Evolutionary conservation across 1,140 invertebrate genomes (phyloP).

Genomic region (Magallana angulata): DNA sequence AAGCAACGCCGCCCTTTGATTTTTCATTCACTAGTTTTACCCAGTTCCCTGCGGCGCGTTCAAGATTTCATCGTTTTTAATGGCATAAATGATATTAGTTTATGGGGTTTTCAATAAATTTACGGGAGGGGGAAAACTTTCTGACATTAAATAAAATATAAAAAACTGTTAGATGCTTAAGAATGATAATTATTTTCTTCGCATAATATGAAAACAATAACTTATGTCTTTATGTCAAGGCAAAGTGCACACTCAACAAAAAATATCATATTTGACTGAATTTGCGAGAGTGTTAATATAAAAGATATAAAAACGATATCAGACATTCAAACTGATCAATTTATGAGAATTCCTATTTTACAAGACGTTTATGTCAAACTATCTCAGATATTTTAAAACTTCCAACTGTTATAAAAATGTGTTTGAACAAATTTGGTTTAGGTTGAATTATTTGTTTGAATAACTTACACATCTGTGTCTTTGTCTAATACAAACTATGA

Average conservation of each 20-base stretch:
- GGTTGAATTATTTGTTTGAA: too few relatives aligned
- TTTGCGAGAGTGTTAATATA: background rate
- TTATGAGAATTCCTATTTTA: too few relatives aligned
- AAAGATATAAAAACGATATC: too few relatives aligned
- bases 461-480: background rate
- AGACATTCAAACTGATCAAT: too few relatives aligned
- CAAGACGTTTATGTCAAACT: too few relatives aligned
- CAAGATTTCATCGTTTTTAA: background rate
- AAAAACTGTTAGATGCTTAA: too few relatives aligned
- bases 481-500: too few relatives aligned
- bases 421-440: too few relatives aligned
- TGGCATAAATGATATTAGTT: background rate
- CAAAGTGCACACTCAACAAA: background rate
- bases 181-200: background rate
- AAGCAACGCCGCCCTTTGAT: background rate
- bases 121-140: background rate
- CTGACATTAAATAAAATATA: background rate
- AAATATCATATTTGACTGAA: background rate
- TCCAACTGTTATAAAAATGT: too few relatives aligned
- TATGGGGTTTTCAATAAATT: background rate
- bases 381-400: too few relatives aligned
- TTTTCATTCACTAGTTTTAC: background rate
- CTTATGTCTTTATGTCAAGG: background rate
- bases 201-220: background rate
- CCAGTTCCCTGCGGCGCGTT: background rate